Evolutionary conservation across 2,113 vertebrate species (phyloP).

Genomic region (Pandion haliaetus): DNA sequence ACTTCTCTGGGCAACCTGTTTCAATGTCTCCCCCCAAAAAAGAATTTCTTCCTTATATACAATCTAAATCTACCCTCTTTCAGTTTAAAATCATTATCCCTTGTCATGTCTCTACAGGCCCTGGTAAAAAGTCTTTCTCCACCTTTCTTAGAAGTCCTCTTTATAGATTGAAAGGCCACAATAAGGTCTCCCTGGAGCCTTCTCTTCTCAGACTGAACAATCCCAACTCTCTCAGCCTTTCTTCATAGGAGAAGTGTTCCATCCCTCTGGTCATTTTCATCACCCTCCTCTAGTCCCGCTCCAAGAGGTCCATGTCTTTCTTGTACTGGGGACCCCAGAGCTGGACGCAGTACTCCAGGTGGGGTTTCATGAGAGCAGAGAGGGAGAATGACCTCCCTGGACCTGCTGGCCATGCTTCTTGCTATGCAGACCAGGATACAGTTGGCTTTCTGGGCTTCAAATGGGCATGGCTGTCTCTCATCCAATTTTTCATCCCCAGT

Average conservation of each 20-base stretch:
- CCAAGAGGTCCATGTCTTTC: background rate
- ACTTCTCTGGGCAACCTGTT: background rate
- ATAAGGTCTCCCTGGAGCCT: background rate
- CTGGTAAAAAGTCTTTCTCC: background rate
- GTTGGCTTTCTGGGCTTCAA: background rate
- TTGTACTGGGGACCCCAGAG: no score
- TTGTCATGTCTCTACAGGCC: background rate
- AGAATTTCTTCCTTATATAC: background rate
- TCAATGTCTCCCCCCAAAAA: background rate
- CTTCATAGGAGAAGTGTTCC: background rate
- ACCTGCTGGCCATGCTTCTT: background rate
- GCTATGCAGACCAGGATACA: rapidly evolving
- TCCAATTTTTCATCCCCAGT: background rate
- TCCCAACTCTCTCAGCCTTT: background rate
- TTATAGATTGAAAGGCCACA: no score
- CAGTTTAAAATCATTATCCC: background rate
- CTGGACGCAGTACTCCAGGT: no score
- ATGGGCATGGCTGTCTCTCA: rapidly evolving
- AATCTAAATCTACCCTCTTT: background rate
- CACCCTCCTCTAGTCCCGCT: background rate
- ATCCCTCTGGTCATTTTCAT: background rate
- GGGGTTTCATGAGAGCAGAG: rapidly evolving
- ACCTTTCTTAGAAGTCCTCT: background rate
- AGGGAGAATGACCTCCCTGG: rapidly evolving
- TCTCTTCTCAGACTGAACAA: background rate